phyloP scores from a whole-genome alignment of 1,140 invertebrate genomes.

The Zeugodacus cucurbitae region DNA sequence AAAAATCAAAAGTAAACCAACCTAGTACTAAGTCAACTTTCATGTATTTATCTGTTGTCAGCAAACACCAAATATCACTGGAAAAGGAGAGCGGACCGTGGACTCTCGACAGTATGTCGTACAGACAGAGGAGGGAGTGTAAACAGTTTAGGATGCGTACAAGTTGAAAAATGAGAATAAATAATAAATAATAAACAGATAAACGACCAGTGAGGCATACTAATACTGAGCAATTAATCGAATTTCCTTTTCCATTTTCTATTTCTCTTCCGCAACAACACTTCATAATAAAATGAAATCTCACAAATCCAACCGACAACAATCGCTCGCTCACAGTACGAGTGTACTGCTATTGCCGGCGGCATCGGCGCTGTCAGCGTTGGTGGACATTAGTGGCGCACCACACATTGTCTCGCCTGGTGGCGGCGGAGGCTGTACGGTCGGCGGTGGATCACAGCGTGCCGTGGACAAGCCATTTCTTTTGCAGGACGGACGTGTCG shows the following conservation, averaged over 20 bases:
- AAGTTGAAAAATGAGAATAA: background rate
- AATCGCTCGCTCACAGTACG: too few relatives aligned
- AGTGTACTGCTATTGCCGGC: too few relatives aligned
- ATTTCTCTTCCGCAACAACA: background rate
- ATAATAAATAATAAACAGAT: background rate
- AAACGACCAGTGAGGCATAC: background rate
- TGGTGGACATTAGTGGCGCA: background rate
- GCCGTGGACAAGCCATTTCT: constrained; percentile 73
- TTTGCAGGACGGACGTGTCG: constrained; percentile 75
- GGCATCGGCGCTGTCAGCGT: background rate
- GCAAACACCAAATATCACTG: too few relatives aligned
- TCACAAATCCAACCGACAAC: background rate
- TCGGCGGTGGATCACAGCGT: constrained; percentile 54
- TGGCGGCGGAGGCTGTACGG: background rate
- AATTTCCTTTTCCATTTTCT: too few relatives aligned
- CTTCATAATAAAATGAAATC: background rate
- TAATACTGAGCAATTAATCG: constrained; percentile 23
- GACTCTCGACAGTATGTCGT: too few relatives aligned
- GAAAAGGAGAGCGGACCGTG: background rate
- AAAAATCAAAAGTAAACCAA: background rate
- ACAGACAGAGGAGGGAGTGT: background rate
- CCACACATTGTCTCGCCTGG: background rate
- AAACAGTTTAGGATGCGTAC: background rate
- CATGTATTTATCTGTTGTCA: background rate
- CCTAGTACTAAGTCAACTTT: too few relatives aligned